Percentiles rank a stretch among this genome's conserved stretches.
These are phyloP conservation scores for Cyanoliseus patagonus DNA, from an alignment of 2,113 vertebrate genomes.

Conservation along the genomic window DNA sequence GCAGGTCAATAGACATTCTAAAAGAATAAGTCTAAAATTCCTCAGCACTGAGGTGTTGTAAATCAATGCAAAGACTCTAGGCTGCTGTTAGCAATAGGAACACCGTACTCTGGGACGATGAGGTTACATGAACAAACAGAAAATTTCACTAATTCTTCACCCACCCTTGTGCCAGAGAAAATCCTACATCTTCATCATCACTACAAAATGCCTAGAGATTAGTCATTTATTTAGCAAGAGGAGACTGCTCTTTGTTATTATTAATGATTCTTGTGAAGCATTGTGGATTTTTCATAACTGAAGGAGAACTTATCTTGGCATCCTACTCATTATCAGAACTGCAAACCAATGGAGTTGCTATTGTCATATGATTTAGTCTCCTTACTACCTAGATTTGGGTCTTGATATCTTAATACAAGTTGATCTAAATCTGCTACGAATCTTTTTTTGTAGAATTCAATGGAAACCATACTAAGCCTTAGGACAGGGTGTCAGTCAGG, in stretches of 20 bases:
- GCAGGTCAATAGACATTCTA: background rate
- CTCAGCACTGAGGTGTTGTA: background rate
- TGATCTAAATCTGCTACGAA: background rate
- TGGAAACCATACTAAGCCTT: background rate
- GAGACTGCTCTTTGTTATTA: rapidly evolving
- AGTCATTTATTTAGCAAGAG: background rate
- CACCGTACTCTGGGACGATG: rapidly evolving
- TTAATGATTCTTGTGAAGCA: background rate
- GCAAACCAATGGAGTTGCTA: background rate
- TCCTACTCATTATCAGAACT: background rate
- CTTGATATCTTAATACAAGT: background rate
- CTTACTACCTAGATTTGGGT: background rate
- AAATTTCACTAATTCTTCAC: background rate
- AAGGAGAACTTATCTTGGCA: background rate
- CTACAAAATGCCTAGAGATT: background rate
- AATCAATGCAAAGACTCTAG: background rate
- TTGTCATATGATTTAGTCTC: background rate
- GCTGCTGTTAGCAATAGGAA: background rate
- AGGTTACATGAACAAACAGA: rapidly evolving
- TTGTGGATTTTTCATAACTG: background rate
- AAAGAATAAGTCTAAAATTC: background rate
- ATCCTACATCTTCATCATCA: background rate
- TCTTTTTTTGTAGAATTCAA: background rate
- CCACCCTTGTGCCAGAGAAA: background rate
- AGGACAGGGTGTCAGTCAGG: background rate